Base-by-base conservation (phyloP, 2,888 invertebrate genomes). In the Nebria brevicollis region DNA sequence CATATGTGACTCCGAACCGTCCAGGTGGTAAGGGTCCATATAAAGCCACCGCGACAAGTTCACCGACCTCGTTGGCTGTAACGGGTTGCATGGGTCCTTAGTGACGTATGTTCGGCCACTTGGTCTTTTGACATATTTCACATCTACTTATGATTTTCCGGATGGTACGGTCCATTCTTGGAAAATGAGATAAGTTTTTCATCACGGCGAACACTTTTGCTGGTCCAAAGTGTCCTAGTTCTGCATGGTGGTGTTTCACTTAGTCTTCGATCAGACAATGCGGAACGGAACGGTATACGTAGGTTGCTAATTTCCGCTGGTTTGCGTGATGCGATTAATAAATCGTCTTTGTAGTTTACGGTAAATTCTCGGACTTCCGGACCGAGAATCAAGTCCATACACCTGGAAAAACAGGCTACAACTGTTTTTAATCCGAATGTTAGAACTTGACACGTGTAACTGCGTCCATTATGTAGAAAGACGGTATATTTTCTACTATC, bases 391-490 rank as follows among this genome's bases (percentile, higher is more conserved):
- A 83, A 13, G 20, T 83, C 83, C n/a, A 86, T 66, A 2, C 84
- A 83, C 5, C 84, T 43, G 13, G 85, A 83, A 66, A 86, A 86
- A 0, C 84, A 85, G 11, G 83, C 84, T 2, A 85, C 84, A 4
- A 84, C 85, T 0, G 85, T 85, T 78, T 86, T 86, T 2, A 87
- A 64, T 1, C 85, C 86, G 75, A 86, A 87, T 6, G 84, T 84
- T 0, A 87, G 80, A n/a, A 86, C 84, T 75, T 84, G 82, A 77
- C 85, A 87, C n/a, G 85, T 84, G 83, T 86, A 87, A 1, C 20
- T 20, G 20, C 20, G 2, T 85, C 83, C 82, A 10, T 82, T 82
- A 72, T 83, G 80, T 7, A 84, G 75, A 82, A 86, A 85, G 7
- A 84, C 85, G 0, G 84, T 84, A 72, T 82, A 85, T 54, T 82